Percentiles rank a stretch among this genome's conserved stretches.
Conservation (phyloP, 1,140 invertebrate species). For the Eumaeus atala region DNA sequence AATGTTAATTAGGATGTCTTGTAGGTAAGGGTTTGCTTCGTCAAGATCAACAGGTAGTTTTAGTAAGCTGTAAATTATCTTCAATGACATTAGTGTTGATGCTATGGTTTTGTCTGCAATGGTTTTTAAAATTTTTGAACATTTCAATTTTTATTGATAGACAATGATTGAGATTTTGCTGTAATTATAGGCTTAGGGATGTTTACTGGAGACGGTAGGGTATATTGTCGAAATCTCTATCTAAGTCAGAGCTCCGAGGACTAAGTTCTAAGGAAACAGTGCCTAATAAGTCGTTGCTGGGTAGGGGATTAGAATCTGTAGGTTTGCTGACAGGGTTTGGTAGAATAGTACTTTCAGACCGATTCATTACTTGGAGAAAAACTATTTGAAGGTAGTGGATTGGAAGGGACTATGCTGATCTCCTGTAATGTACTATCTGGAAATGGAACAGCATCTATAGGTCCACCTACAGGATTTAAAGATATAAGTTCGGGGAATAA, state of each 20-base stretch:
- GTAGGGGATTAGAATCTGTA: too few relatives aligned
- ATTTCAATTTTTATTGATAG: conserved; percentile 8
- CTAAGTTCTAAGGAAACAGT: too few relatives aligned
- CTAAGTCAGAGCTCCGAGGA: not conserved
- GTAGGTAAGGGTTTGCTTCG: conserved; percentile 25
- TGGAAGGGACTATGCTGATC: not conserved
- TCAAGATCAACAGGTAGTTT: conserved; percentile 23
- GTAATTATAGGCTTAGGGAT: not conserved
- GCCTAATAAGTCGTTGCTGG: too few relatives aligned
- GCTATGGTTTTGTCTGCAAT: conserved; percentile 12
- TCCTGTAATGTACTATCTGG: not conserved
- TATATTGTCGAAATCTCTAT: not conserved
- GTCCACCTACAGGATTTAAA: not conserved
- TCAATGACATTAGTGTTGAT: conserved; percentile 20
- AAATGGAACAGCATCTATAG: conserved; percentile 1
- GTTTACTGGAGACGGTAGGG: not conserved
- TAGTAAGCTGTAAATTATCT: conserved; percentile 21
- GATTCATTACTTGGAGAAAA: not conserved
- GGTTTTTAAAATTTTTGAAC: conserved; percentile 19
- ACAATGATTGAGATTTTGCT: not conserved
- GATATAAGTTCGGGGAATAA: not conserved
- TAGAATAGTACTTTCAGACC: not conserved
- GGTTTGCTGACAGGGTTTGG: not conserved
- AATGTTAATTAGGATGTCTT: conserved; percentile 17
- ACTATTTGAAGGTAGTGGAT: not conserved